Evolutionary conservation across 2,888 invertebrate genomes (phyloP), one percentile per base, ranked within the genome.

Genomic region (Dinocampus coccinellae): DNA sequence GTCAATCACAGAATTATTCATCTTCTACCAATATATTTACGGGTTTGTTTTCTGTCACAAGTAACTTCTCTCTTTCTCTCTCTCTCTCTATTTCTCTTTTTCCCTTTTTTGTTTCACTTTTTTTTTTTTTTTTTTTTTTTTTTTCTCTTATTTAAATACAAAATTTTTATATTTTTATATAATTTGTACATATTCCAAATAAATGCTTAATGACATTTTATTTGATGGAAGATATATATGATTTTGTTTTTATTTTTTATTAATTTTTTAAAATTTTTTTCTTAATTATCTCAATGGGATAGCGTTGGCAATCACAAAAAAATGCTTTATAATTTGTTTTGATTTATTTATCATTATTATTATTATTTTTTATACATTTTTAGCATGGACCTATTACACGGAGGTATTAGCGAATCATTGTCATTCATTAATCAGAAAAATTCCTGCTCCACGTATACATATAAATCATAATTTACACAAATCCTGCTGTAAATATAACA

Each of bases 31-130:
- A 86, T 85, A 82, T 84, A 84, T 82, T 83, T 77, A 86, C 81
- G 85, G 87, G 87, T 87, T 87, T 87, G 87, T 87, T 87, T 77
- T 82, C 82, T 85, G 81, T 84, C 83, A 66, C 36, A 55, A 55
- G 57, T 57, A 64, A 11, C 42, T 52, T 16, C 29, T 64, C n/a
- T n/a, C 26, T 42, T n/a, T 42, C 39, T 55, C n/a, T n/a, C n/a
- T n/a, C n/a, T n/a, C n/a, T n/a, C n/a, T 34, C 22, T 34, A 22
- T 65, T 53, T 39, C 20, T 20, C 24, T 39, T 62, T 13, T 11
- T 9, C 34, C 16, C 24, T 62, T 39, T 9, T 36, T 36, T 36
- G 9, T 36, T 36, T 36, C 36, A 42, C n/a, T 16, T 2, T 6
- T 16, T n/a, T 9, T 9, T 6, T 16, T 9, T 60, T 16, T n/a